A percentile compares a stretch with the other conserved stretches of the same genome.
phyloP scores from a whole-genome alignment of 1,140 invertebrate genomes.

The Charaxes varanes region DNA sequence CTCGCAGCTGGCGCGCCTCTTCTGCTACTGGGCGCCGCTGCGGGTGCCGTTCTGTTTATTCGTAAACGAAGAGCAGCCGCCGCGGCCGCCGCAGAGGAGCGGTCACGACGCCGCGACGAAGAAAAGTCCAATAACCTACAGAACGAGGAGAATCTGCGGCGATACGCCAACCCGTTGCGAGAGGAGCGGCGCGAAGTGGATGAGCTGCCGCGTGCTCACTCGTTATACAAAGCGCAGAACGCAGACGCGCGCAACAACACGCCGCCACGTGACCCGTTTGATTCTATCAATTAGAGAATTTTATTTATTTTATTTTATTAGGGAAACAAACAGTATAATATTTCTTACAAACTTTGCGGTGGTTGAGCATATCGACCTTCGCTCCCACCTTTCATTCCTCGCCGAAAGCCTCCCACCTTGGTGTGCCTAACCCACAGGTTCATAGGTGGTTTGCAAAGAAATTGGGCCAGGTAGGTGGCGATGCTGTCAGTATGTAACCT shows the following conservation, averaged over 20 bases:
- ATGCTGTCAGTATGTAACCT: too few species aligned
- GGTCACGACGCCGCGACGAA: constrained; percentile 82
- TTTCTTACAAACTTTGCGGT: too few species aligned
- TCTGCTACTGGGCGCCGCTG: constrained; percentile 61
- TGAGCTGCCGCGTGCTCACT: constrained; percentile 77
- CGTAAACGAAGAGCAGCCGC: constrained; percentile 72
- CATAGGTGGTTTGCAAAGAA: too few species aligned
- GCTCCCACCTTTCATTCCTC: too few species aligned
- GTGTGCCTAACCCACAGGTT: too few species aligned
- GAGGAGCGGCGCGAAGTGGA: constrained; percentile 73
- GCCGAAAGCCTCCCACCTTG: too few species aligned
- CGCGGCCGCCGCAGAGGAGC: constrained; percentile 75
- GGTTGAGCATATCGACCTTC: too few species aligned
- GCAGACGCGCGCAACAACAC: constrained; percentile 86
- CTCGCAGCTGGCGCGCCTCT: constrained; percentile 67
- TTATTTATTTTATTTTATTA: too few species aligned
- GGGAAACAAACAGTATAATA: too few species aligned
- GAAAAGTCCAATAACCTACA: constrained; percentile 92
- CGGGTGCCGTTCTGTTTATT: constrained; percentile 63
- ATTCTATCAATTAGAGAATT: too few species aligned
- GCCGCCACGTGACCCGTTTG: constrained; percentile 82
- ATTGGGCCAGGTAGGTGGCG: too few species aligned
- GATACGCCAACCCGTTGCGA: constrained; percentile 75
- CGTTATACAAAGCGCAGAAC: constrained; percentile 83
- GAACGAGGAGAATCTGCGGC: constrained; percentile 90